A percentile compares a stretch with the other conserved stretches of the same genome.
Evolutionary conservation across 2,797 vertebrate species (phyloP).

Genomic region (Tachyglossus aculeatus): DNA sequence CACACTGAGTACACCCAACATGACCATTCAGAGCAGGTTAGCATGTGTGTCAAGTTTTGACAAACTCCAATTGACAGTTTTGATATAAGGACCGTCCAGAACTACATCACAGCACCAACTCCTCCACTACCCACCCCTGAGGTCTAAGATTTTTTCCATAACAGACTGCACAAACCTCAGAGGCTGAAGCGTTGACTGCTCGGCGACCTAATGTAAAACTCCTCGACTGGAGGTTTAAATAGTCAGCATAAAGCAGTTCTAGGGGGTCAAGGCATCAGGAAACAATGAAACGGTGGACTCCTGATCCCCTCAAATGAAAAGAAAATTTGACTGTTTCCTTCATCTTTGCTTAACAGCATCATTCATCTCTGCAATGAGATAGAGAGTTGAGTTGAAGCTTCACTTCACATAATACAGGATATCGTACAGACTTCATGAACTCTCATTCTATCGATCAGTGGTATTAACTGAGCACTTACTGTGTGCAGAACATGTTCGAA

Average conservation of each 20-base stretch:
- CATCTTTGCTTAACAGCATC: too few species aligned
- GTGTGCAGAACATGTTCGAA: too few species aligned
- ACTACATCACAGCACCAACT: background rate
- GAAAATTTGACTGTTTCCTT: too few species aligned
- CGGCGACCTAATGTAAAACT: background rate
- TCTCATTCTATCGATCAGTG: too few species aligned
- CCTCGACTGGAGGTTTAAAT: background rate
- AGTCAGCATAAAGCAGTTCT: background rate
- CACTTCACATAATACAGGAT: too few species aligned
- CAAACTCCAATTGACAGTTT: background rate
- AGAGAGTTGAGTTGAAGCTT: too few species aligned
- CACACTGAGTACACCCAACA: background rate
- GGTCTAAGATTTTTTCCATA: background rate
- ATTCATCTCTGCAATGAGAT: too few species aligned
- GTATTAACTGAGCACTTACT: too few species aligned
- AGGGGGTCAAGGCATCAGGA: constrained; percentile 9
- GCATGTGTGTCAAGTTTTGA: background rate
- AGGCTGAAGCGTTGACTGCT: background rate
- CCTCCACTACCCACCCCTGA: background rate
- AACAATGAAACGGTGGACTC: constrained; percentile 10
- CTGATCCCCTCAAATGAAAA: too few species aligned
- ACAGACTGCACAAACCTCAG: background rate
- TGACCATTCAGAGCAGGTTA: background rate
- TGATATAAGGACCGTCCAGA: background rate
- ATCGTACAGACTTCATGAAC: too few species aligned